These are phyloP conservation scores for Sericinus montela DNA, from an alignment of 2,888 invertebrate genomes.

Conservation along the genomic window DNA sequence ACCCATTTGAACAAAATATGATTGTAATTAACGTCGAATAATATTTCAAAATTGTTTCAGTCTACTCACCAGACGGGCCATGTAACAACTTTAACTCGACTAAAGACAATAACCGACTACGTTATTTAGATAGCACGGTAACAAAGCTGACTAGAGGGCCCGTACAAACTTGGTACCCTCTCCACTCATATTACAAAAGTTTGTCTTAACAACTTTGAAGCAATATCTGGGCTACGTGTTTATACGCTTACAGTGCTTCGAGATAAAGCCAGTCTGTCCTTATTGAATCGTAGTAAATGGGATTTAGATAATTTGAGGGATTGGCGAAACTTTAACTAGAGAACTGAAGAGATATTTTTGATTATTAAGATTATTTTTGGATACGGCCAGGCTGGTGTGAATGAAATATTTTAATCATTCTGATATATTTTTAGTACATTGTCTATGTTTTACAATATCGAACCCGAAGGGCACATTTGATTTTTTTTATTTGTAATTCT, in stretches of 20 bases:
- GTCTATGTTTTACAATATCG: no score
- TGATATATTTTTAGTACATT: background rate
- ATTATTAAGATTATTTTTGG: no score
- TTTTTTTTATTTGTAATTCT: no score
- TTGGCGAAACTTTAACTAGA: background rate
- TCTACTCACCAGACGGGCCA: slow-evolving; percentile 30
- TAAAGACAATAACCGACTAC: slow-evolving; percentile 28
- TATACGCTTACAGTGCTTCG: slow-evolving; percentile 19
- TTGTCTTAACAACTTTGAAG: slow-evolving; percentile 42
- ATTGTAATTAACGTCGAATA: slow-evolving; percentile 18
- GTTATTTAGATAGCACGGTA: slow-evolving; percentile 30
- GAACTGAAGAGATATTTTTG: background rate
- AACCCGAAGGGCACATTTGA: no score
- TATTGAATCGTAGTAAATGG: slow-evolving; percentile 5
- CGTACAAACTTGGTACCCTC: slow-evolving; percentile 50
- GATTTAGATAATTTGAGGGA: background rate
- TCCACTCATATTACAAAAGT: slow-evolving; percentile 68
- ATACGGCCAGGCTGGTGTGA: background rate
- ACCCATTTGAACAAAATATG: slow-evolving; percentile 22
- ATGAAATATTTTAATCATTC: background rate
- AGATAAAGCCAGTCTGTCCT: background rate
- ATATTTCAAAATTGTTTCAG: slow-evolving; percentile 33
- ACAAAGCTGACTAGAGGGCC: slow-evolving; percentile 34
- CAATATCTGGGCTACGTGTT: slow-evolving; percentile 40
- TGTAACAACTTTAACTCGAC: slow-evolving; percentile 24